Conservation (phyloP, 2,797 vertebrate genomes). For the Tamandua tetradactyla region DNA sequence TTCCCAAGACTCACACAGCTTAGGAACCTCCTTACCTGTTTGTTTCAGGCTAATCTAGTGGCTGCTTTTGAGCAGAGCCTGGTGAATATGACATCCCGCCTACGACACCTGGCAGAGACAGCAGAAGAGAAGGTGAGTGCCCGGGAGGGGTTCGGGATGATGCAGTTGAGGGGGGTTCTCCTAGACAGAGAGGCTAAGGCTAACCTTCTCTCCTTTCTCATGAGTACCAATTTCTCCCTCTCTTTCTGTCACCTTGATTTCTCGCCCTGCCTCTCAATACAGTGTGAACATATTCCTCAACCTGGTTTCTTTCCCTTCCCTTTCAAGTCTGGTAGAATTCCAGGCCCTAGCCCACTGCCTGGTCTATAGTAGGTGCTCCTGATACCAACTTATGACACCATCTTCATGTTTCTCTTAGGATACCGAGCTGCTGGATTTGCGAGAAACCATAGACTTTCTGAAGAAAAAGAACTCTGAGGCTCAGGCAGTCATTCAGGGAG, state of each 20-base stretch:
- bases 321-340: neutral
- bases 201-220: neutral
- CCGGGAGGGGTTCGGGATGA: accelerated
- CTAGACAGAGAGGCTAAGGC: accelerated
- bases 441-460: constrained; percentile 94
- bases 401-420: constrained; percentile 85
- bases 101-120: constrained; percentile 92
- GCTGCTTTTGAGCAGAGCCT: constrained; percentile 98
- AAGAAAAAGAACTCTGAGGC: constrained; percentile 95
- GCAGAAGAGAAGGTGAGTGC: constrained; percentile 95
- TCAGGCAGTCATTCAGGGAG: constrained; percentile 95
- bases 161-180: no score
- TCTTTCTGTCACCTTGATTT: neutral
- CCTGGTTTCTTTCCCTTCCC: neutral
- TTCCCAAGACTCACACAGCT: neutral
- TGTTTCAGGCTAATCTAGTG: constrained; percentile 94
- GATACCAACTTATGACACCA: accelerated
- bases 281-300: accelerated
- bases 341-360: neutral
- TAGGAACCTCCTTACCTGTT: neutral
- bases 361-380: no score
- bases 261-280: neutral
- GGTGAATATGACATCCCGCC: constrained; percentile 94
- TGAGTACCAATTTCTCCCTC: neutral
- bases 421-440: constrained; percentile 91